Evolutionary conservation across 2,113 vertebrate species (phyloP).

Genomic region (Saguinus midas): DNA sequence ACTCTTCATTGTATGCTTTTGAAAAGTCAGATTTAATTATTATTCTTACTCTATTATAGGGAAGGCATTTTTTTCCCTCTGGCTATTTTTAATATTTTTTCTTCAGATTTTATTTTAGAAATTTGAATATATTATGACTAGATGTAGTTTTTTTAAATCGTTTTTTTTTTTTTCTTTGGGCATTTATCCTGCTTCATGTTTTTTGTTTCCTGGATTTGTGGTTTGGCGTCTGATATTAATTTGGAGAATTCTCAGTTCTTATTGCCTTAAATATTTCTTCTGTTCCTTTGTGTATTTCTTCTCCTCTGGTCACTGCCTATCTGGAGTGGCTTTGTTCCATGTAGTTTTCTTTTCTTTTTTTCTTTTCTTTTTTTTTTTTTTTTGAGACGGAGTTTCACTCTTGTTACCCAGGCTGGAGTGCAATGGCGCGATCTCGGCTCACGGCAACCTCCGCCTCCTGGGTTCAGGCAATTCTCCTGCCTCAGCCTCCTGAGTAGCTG

Average conservation of each 20-base stretch:
- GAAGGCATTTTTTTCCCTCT: background rate
- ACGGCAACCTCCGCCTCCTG: no score
- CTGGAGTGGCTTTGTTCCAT: no score
- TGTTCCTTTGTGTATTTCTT: background rate
- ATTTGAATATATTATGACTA: background rate
- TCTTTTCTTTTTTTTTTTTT: no score
- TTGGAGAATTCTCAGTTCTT: background rate
- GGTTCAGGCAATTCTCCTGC: no score
- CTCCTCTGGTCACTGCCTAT: background rate
- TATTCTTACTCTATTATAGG: background rate
- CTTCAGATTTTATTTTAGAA: background rate
- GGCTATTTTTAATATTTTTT: background rate
- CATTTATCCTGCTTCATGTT: background rate
- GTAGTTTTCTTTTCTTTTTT: no score
- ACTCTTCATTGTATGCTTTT: background rate
- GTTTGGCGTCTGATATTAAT: background rate
- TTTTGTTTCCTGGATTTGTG: background rate
- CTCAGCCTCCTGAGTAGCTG: no score
- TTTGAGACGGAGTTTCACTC: no score
- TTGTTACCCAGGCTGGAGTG: no score
- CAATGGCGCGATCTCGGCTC: no score
- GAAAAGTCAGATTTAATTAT: background rate
- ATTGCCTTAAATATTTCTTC: background rate
- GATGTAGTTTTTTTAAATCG: background rate
- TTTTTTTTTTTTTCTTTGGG: background rate